These are phyloP conservation scores for Euglossa dilemma DNA, from an alignment of 1,140 invertebrate genomes.

Conservation along the genomic window DNA sequence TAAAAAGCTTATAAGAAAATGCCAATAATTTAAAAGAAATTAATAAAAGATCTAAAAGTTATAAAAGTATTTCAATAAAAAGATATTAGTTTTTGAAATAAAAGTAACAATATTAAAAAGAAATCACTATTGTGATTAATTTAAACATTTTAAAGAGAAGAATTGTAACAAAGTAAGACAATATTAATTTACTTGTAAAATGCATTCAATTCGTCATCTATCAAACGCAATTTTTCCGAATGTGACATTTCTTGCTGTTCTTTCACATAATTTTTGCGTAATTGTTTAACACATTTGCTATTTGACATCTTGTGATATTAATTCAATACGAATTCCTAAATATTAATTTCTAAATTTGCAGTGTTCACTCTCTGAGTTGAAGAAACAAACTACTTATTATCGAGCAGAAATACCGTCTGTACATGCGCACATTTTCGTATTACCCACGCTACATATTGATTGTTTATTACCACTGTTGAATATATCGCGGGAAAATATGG, in stretches of 20 bases:
- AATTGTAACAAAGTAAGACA: background rate
- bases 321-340: background rate
- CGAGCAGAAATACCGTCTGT: conserved; percentile 35
- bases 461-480: conserved; percentile 33
- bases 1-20: background rate
- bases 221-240: conserved; percentile 79
- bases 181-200: conserved; percentile 81
- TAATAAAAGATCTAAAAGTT: background rate
- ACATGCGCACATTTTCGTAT: conserved; percentile 53
- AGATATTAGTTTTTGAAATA: background rate
- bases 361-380: background rate
- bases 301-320: conserved; percentile 71
- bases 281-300: conserved; percentile 77
- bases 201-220: conserved; percentile 82
- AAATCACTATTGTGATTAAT: background rate
- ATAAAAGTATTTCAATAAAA: background rate
- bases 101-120: background rate
- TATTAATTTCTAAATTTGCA: background rate
- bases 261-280: conserved; percentile 74
- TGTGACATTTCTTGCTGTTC: conserved; percentile 81
- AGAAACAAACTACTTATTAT: conserved; percentile 53
- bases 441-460: conserved; percentile 54
- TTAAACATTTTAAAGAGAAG: background rate
- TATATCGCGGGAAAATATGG: conserved; percentile 30
- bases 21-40: background rate